These are phyloP conservation scores for Entomobrya multifasciata DNA, from an alignment of 2,888 invertebrate genomes.

Conservation along the genomic window DNA sequence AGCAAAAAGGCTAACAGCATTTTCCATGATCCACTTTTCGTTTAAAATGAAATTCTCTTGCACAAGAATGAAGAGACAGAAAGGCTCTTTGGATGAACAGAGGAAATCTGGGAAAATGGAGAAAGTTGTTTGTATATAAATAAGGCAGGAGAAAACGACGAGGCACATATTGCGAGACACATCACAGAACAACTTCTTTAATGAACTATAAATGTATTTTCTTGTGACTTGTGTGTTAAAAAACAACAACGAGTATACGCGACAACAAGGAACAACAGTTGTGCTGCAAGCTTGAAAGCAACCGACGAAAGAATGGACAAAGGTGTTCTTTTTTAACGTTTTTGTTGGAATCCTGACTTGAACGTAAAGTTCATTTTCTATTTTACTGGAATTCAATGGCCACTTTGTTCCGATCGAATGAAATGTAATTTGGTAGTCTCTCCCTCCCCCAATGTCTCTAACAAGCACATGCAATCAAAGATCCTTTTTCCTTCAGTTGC, in stretches of 20 bases:
- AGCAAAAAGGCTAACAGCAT: constrained; percentile 56
- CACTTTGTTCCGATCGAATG: constrained; percentile 63
- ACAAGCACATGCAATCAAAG: constrained; percentile 53
- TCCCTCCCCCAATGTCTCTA: neutral
- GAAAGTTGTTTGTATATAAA: constrained; percentile 44
- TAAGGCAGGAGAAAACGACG: neutral
- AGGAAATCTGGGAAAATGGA: constrained; percentile 35
- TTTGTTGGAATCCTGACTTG: neutral
- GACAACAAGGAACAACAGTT: constrained; percentile 31
- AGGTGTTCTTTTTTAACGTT: constrained; percentile 31
- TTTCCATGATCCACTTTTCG: constrained; percentile 61
- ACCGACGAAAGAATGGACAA: constrained; percentile 29
- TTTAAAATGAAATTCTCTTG: constrained; percentile 58
- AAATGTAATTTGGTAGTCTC: constrained; percentile 52
- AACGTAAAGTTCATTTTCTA: constrained; percentile 45
- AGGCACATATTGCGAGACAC: constrained; percentile 38
- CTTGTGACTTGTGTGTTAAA: constrained; percentile 52
- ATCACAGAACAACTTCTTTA: constrained; percentile 63
- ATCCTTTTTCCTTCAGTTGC: neutral
- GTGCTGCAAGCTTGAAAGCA: neutral
- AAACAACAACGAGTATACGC: constrained; percentile 9
- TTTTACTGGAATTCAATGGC: constrained; percentile 54
- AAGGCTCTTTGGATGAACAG: constrained; percentile 26
- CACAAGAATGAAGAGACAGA: constrained; percentile 17
- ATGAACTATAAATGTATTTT: constrained; percentile 68